Percentiles rank a stretch among this genome's conserved stretches.
Conservation (phyloP, 2,113 vertebrate genomes). For the Prunella himalayana region DNA sequence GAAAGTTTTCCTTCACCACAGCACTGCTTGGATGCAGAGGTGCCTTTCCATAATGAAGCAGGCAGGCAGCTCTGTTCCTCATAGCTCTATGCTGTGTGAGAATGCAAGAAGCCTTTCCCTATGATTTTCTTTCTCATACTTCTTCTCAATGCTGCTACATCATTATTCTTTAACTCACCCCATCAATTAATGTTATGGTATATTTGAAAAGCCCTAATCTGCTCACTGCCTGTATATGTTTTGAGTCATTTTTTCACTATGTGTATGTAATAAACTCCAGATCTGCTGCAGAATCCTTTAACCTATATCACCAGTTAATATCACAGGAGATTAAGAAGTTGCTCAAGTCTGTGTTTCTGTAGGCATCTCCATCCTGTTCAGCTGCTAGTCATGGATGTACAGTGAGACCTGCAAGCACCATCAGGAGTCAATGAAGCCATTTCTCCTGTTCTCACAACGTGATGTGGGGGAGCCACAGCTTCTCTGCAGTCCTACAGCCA, state of each 20-base stretch:
- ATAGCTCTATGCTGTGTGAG: neutral
- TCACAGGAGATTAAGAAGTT: neutral
- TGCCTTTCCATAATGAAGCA: neutral
- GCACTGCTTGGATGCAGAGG: neutral
- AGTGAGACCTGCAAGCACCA: neutral
- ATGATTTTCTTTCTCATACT: neutral
- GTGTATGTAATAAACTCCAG: neutral
- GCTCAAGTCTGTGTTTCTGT: neutral
- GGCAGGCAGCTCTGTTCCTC: neutral
- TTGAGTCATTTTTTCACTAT: neutral
- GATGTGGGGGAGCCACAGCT: neutral
- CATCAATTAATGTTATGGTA: neutral
- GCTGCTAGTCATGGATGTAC: neutral
- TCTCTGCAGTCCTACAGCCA: neutral
- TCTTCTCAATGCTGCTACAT: neutral
- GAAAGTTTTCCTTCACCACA: neutral
- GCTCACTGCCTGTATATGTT: neutral
- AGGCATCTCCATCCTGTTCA: neutral
- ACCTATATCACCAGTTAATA: neutral
- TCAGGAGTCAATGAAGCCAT: neutral
- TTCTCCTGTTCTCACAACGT: rapidly evolving
- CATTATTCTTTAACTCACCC: neutral
- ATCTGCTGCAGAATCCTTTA: neutral
- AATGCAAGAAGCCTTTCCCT: neutral
- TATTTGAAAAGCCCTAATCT: neutral